Percentiles rank a stretch among this genome's conserved stretches.
These are phyloP conservation scores for Micrastur ruficollis DNA, from an alignment of 2,797 vertebrate genomes.

Conservation along the genomic window DNA sequence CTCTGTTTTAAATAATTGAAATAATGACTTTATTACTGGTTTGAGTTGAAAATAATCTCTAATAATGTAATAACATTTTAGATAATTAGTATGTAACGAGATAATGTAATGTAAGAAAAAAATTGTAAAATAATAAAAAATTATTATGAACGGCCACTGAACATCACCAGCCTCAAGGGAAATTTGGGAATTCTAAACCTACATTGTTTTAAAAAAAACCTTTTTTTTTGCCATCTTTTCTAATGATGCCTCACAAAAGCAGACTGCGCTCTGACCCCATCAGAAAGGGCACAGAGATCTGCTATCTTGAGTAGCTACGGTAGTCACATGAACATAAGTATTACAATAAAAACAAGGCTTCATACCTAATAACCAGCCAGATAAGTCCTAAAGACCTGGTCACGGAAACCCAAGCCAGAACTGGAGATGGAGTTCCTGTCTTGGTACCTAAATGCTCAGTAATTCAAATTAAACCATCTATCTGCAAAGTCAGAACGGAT, in stretches of 20 bases:
- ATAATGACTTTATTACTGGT: slow-evolving; percentile 40
- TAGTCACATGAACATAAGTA: not conserved
- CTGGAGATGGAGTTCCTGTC: not conserved
- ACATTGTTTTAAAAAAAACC: fast-evolving
- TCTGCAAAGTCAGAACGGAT: not conserved
- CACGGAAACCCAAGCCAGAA: not conserved
- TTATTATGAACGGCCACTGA: not conserved
- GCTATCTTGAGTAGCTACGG: not conserved
- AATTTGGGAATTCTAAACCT: not conserved
- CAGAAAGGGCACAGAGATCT: not conserved
- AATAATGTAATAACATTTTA: slow-evolving; percentile 29
- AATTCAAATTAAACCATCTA: not conserved
- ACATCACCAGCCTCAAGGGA: not conserved
- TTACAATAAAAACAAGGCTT: not conserved
- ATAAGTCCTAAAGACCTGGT: not conserved
- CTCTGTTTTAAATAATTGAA: slow-evolving; percentile 41
- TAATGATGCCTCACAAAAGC: not conserved
- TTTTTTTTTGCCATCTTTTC: not conserved
- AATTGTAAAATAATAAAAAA: not conserved
- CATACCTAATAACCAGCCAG: not conserved
- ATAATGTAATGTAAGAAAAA: slow-evolving; percentile 37
- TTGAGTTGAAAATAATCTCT: slow-evolving; percentile 56
- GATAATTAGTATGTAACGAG: slow-evolving; percentile 50
- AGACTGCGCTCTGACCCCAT: not conserved
- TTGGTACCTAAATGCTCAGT: not conserved